A percentile compares a stretch with the other conserved stretches of the same genome.
These are phyloP conservation scores for mouse (Mus musculus) DNA, from an alignment of 2,113 vertebrate genomes.

Conservation along the genomic window GRCm39 chr12:95691001-95691500, in stretches of 20 bases:
- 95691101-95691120: not conserved
- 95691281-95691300: not conserved
- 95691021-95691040: not conserved
- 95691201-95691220: slow-evolving; percentile 66
- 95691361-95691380: not conserved
- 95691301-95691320: not conserved
- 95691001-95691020: not conserved
- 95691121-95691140: slow-evolving; percentile 43
- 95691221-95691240: slow-evolving; percentile 71
- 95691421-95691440: not conserved
- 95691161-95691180: slow-evolving; percentile 66
- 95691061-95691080: not conserved
- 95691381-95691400: not conserved
- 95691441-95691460: not conserved
- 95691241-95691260: slow-evolving; percentile 62
- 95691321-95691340: not conserved
- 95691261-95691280: slow-evolving; percentile 15
- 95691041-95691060: slow-evolving; percentile 13
- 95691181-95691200: slow-evolving; percentile 52
- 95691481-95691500: not conserved
- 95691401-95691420: not conserved
- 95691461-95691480: not conserved
- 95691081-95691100: slow-evolving; percentile 36
- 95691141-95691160: slow-evolving; percentile 49
- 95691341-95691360: not conserved